Evolutionary conservation across 2,797 vertebrate species (phyloP), one percentile per base, ranked within the genome.

Genomic region (Columba guinea): DNA sequence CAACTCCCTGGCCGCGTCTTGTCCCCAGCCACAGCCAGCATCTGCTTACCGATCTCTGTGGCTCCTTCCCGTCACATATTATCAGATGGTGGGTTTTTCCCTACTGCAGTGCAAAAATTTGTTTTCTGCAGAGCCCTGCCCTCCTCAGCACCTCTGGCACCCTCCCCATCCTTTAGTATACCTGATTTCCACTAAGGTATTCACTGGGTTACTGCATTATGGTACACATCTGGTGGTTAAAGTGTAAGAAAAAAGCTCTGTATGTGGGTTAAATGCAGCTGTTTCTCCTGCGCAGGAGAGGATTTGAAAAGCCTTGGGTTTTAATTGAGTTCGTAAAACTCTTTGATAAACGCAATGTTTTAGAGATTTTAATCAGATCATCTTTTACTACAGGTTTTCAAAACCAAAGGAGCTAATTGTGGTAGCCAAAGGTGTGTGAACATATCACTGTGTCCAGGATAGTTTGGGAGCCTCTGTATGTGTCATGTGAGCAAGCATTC

Each of bases 41-140:
- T 26, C 55, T 81, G 39, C 17, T 89, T 1, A 0, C 26, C 32
- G 39, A 3, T 39, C 30, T 10, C 32, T 3, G 0, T 53, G 46
- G 10, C 37, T 69, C 15, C 22, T 75, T 90, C n/a, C 44, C 21
- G 44, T 49, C 30, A 52, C 5, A 18, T 67, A 56, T 34, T 76
- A 69, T 35, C 23, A 70, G 19, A 26, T 0, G 53, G 16, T 19
- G 21, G 0, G 10, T 35, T 84, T 83, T 26, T n/a, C 20, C 35
- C 71, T 53, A 53, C 8, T 76, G 4, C 22, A 62, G 32, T 17
- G 14, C 5, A 70, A 85, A 85, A 77, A 63, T 26, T n/a, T 28
- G 2, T 79, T 65, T 90, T 58, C 46, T 89, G 26, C 23, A 64
- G 16, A 84, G 23, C 19, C 12, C 34, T 89, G 26, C 6, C 21